Conservation (phyloP, 2,113 vertebrate genomes). For the Pao palembangensis region DNA sequence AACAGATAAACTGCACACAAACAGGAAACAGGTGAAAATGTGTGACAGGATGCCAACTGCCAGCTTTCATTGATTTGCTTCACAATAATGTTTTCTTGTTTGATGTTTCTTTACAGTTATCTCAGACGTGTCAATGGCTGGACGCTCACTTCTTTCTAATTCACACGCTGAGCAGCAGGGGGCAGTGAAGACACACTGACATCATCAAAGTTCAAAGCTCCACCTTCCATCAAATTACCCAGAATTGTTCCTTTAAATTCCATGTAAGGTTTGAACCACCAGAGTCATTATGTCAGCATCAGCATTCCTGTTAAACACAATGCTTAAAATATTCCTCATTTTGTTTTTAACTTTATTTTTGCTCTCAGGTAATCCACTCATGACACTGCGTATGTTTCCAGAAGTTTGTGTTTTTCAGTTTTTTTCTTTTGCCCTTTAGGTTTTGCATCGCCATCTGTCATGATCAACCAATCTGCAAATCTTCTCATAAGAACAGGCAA, state of each 20-base stretch:
- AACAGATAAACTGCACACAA: not conserved
- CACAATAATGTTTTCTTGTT: no score
- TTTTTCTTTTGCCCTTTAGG: constrained; percentile 14
- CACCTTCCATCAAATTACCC: constrained; percentile 16
- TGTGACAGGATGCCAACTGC: not conserved
- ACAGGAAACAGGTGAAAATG: constrained; percentile 20
- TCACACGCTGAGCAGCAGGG: constrained; percentile 21
- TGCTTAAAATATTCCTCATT: not conserved
- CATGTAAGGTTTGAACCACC: not conserved
- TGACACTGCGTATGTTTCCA: no score
- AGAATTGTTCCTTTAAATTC: not conserved
- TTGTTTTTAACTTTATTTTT: constrained; percentile 1
- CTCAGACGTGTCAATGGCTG: no score
- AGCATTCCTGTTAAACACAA: not conserved
- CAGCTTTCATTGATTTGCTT: no score
- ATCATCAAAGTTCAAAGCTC: not conserved
- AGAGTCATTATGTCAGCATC: not conserved
- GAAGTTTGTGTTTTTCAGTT: not conserved
- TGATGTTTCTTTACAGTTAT: no score
- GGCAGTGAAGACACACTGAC: constrained; percentile 8
- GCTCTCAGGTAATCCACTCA: constrained; percentile 34
- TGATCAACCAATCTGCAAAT: constrained; percentile 24
- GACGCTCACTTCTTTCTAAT: not conserved
- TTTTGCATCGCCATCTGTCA: not conserved
- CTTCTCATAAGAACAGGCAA: not conserved